Evolutionary conservation across 2,888 invertebrate genomes (phyloP).

Genomic region (Cepaea hortensis): DNA sequence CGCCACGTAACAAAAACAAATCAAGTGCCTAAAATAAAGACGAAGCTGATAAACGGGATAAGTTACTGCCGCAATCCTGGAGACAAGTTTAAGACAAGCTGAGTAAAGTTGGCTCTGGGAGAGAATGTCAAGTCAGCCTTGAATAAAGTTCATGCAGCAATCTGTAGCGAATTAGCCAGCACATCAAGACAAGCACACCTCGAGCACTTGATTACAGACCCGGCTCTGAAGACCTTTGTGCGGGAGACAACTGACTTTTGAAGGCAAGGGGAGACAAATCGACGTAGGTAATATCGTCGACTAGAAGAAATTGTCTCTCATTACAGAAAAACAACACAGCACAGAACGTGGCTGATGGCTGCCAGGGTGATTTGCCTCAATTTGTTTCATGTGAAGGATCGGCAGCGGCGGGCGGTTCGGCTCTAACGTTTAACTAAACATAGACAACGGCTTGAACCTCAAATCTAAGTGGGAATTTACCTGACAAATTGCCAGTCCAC

Average conservation of each 20-base stretch:
- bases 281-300: conserved; percentile 8
- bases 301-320: conserved; percentile 21
- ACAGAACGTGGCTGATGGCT: conserved; percentile 9
- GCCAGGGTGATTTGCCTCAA: conserved; percentile 4
- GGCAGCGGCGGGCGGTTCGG: background rate
- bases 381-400: background rate
- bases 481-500: background rate
- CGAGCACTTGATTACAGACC: conserved; percentile 14
- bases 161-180: background rate
- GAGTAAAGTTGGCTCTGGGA: too few species aligned
- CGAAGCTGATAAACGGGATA: too few species aligned
- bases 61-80: too few species aligned
- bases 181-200: background rate
- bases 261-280: background rate
- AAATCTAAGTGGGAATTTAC: background rate
- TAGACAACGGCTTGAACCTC: conserved; percentile 1
- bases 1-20: too few species aligned
- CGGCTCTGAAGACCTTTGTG: background rate
- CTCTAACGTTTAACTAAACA: conserved; percentile 34
- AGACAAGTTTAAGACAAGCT: too few species aligned
- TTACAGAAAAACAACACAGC: conserved; percentile 10
- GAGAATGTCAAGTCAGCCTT: background rate
- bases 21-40: too few species aligned
- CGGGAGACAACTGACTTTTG: background rate
- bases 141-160: conserved; percentile 2